Evolutionary conservation across 2,113 vertebrate species (phyloP), one percentile per base, ranked within the genome.

Genomic region (Melanostigma gelatinosum): DNA sequence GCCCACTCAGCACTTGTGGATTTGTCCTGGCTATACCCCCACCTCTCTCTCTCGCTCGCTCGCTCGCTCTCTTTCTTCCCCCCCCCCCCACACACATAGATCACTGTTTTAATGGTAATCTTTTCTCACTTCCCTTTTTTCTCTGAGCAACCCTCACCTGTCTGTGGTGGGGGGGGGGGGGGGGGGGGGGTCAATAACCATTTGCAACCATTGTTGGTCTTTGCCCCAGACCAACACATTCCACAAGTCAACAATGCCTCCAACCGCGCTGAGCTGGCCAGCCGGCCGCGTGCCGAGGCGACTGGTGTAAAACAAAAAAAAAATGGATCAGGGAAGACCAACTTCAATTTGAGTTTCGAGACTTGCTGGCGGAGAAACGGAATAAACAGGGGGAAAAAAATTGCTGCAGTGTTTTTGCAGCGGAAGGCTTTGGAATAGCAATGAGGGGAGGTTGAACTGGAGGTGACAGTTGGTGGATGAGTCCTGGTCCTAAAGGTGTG

Each of bases 1-100:
- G 93, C 92, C 94, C 94, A 93, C 89, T 96, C 91, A 95, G 89
- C 93, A 93, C 83, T 95, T 95, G 89, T 94, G 91, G 91, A 92
- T 92, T 93, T 86, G 75, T 88, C 83, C 80, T 83, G 79, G 73
- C 75, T 81, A 65, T 67, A 67, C 84, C 89, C 85, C 73, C 52
- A 27, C 68, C 61, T 44, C 54, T 64, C 38, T 54, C 75, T 38
- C 3, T 4, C 40, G 32, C 32, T 11, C 29, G 6, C 36, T 6
- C 4, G 4, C 32, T 67, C 57, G 46, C 57, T 72, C 29, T 58
- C 83, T 60, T 71, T 84, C 55, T 67, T 24, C 24, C 24, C 24
- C 24, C 24, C 24, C 24, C 24, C 24, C 24, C 24, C 24, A 24
- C 44, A 36, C 34, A 36, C 36, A 40, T 44, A 79, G 70, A 61